Percentiles rank a stretch among this genome's conserved stretches.
phyloP scores from a whole-genome alignment of 1,140 invertebrate genomes.

The Drosophila hydei region DNA sequence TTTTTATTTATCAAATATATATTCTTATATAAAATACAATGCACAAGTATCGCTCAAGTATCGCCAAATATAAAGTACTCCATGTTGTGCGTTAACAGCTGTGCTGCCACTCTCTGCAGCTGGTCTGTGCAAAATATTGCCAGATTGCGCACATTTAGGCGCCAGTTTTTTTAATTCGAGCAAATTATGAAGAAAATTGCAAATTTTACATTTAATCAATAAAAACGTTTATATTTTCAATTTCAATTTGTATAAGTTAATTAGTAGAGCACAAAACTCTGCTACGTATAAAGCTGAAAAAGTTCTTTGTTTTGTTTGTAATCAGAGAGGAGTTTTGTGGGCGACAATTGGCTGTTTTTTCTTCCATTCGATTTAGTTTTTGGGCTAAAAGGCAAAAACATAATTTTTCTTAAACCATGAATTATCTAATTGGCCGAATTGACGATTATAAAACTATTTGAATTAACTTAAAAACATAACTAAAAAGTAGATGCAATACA shows the following conservation, averaged over 20 bases:
- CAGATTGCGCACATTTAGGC: not conserved
- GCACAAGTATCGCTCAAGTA: not conserved
- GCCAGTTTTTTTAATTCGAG: not conserved
- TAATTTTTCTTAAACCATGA: slow-evolving; percentile 43
- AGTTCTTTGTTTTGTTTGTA: slow-evolving; percentile 3
- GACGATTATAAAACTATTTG: slow-evolving; percentile 1
- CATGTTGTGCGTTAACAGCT: slow-evolving; percentile 19
- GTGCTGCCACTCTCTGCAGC: slow-evolving; percentile 1
- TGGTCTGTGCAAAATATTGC: not conserved
- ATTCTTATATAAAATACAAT: not conserved
- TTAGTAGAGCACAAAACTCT: slow-evolving; percentile 52
- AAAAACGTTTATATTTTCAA: slow-evolving; percentile 79
- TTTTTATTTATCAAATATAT: not conserved
- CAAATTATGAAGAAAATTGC: slow-evolving; percentile 2
- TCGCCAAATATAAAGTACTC: not conserved
- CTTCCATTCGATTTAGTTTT: not conserved
- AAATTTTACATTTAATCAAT: slow-evolving; percentile 47
- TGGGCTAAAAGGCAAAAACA: slow-evolving; percentile 29
- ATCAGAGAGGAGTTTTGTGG: slow-evolving; percentile 28
- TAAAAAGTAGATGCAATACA: slow-evolving; percentile 44
- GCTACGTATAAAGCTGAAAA: slow-evolving; percentile 44
- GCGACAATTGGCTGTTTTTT: slow-evolving; percentile 33
- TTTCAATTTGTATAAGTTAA: slow-evolving; percentile 61
- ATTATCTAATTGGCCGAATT: slow-evolving; percentile 51
- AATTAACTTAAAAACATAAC: slow-evolving; percentile 57